Base-by-base conservation (phyloP, 2,113 vertebrate species). In the Neoarius graeffei region DNA sequence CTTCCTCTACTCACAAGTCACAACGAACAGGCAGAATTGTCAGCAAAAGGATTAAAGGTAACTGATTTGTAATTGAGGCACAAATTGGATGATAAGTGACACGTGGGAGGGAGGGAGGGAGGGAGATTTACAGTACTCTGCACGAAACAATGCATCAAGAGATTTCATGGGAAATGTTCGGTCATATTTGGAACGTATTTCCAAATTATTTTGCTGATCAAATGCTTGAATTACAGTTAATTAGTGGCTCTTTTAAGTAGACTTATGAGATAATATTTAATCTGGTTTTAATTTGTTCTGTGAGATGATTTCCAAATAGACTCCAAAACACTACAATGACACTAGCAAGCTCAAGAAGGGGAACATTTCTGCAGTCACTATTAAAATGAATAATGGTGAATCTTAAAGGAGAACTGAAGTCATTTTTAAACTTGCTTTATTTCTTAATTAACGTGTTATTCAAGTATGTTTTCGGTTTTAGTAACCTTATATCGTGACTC, bases 381-480 rank as follows among this genome's bases (percentile, higher is more conserved):
- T 73, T 88, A 85, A 76, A 88, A 27, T 30, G n/a, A 80, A 59
- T 67, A 90, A 90, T 42, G 42, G 42, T 42, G 42, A 42, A 42
- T 42, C 42, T 42, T 42, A 42, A 42, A 42, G 42, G 42, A 4
- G 42, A 42, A 42, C 42, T 42, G 3, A 42, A 42, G 42, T 42
- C 42, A 42, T 42, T 42, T 42, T 42, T 42, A 42, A 42, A 42
- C 42, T 42, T 42, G 42, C 42, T 42, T 42, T 42, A 42, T 42
- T 42, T 42, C 42, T 42, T 42, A 42, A 42, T 42, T 42, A 42
- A 42, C 3, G 42, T 42, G 42, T 42, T 42, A 42, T 42, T 42
- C 42, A 42, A 42, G 3, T 42, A 42, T 4, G 42, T 42, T 4
- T 42, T 42, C 42, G 42, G 4, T 42, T 42, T 42, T 42, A 42